These are phyloP conservation scores for Drosophila percnosoma DNA, from an alignment of 2,888 invertebrate genomes.

Conservation along the genomic window DNA sequence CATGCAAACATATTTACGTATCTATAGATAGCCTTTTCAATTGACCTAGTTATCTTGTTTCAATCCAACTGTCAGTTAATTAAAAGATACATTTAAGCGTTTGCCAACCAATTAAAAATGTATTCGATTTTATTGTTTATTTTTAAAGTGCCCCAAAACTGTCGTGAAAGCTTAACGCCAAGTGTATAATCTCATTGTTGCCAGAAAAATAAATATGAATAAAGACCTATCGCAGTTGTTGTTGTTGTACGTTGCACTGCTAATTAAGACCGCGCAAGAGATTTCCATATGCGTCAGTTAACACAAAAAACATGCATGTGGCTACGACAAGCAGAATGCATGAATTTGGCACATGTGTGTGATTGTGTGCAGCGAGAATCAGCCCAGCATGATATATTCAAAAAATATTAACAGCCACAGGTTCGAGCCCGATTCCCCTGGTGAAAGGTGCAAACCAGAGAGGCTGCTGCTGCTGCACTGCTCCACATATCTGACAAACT, in stretches of 20 bases:
- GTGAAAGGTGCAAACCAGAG: conserved; percentile 64
- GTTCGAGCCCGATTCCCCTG: conserved; percentile 16
- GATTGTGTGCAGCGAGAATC: conserved; percentile 47
- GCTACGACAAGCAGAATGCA: conserved; percentile 36
- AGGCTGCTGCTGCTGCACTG: conserved; percentile 33
- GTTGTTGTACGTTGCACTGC: conserved; percentile 49
- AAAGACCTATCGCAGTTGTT: conserved; percentile 15
- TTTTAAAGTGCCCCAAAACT: conserved; percentile 32
- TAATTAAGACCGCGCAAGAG: conserved; percentile 67
- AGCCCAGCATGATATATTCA: conserved; percentile 72
- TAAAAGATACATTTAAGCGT: conserved; percentile 22
- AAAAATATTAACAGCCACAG: conserved; percentile 65
- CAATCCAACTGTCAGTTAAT: conserved; percentile 23
- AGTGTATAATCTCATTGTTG: conserved; percentile 29
- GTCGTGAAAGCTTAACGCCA: conserved; percentile 27
- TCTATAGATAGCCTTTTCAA: conserved; percentile 15
- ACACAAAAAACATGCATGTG: conserved; percentile 10
- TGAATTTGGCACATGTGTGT: conserved; percentile 15
- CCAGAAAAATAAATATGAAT: conserved; percentile 6
- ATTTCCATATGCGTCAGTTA: conserved; percentile 38
- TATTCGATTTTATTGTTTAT: conserved; percentile 21
- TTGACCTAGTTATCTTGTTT: conserved; percentile 33
- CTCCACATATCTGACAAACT: conserved; percentile 72
- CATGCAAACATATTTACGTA: neutral
- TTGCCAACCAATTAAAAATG: conserved; percentile 22